Conservation (phyloP, 2,888 invertebrate species). For the Allacma fusca region DNA sequence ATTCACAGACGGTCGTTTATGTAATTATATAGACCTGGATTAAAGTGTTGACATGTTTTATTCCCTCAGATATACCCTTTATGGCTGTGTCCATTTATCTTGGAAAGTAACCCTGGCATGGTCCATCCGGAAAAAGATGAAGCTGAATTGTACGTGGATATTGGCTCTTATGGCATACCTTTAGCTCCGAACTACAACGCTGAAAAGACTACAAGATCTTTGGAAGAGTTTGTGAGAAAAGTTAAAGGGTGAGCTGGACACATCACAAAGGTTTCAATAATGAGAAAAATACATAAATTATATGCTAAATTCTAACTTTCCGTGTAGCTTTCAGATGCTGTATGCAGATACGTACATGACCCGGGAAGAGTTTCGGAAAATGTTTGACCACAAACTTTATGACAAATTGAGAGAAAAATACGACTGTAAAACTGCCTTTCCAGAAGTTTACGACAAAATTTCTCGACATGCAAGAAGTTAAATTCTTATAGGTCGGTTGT, state of each 20-base stretch:
- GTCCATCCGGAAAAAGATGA: constrained; percentile 69
- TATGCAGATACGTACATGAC: constrained; percentile 83
- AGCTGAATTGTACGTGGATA: constrained; percentile 77
- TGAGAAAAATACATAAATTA: background rate
- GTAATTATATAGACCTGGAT: too few species aligned
- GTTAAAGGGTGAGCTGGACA: constrained; percentile 69
- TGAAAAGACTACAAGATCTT: constrained; percentile 71
- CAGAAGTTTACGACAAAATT: constrained; percentile 81
- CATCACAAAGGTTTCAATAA: background rate
- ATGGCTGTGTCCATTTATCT: constrained; percentile 82
- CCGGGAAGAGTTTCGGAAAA: constrained; percentile 75
- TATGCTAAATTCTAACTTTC: background rate
- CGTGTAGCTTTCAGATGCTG: constrained; percentile 78
- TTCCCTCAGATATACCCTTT: constrained; percentile 83
- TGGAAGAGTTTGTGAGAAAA: constrained; percentile 76
- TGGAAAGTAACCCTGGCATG: constrained; percentile 76
- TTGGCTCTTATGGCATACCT: constrained; percentile 83
- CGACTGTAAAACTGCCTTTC: constrained; percentile 76
- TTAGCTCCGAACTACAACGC: constrained; percentile 71
- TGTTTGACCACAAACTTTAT: constrained; percentile 83
- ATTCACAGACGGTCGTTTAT: too few species aligned
- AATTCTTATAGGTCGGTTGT: background rate
- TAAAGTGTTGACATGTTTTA: too few species aligned
- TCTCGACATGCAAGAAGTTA: constrained; percentile 67
- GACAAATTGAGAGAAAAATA: constrained; percentile 71